A percentile compares a stretch with the other conserved stretches of the same genome.
These are phyloP conservation scores for Lycodopsis pacificus DNA, from an alignment of 2,797 vertebrate species.

Conservation along the genomic window DNA sequence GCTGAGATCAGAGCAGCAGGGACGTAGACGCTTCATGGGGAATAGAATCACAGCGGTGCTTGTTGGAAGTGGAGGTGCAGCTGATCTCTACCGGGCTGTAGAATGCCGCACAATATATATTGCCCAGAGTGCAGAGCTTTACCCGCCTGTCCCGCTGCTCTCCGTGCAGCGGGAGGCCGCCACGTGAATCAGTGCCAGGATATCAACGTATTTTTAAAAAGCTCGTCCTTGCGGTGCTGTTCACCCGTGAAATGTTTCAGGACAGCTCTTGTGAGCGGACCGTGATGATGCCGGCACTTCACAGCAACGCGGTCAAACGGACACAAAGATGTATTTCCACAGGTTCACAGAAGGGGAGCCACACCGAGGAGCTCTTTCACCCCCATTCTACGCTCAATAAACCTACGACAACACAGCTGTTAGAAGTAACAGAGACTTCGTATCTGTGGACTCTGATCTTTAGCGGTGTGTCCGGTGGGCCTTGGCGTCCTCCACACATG, in stretches of 20 bases:
- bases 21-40: too few species aligned
- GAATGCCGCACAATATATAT: constrained; percentile 2
- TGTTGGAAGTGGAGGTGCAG: neutral
- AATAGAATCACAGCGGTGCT: neutral
- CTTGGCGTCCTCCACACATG: neutral
- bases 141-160: constrained; percentile 23
- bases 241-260: constrained; percentile 56
- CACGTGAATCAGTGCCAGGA: constrained; percentile 22
- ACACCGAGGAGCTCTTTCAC: neutral
- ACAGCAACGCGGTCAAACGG: constrained; percentile 2
- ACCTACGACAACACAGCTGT: neutral
- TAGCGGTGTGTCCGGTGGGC: too few species aligned
- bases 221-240: constrained; percentile 28
- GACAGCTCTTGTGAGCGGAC: constrained; percentile 42
- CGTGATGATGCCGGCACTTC: constrained; percentile 10
- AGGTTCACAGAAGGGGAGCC: neutral
- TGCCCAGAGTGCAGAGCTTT: constrained; percentile 15
- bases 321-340: constrained; percentile 17
- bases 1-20: too few species aligned
- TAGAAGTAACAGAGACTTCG: neutral
- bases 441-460: too few species aligned
- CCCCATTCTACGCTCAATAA: neutral
- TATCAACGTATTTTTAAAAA: neutral
- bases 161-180: constrained; percentile 3
- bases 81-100: constrained; percentile 11